Conservation (phyloP, 2,888 invertebrate genomes). For the Apodemia duryi region DNA sequence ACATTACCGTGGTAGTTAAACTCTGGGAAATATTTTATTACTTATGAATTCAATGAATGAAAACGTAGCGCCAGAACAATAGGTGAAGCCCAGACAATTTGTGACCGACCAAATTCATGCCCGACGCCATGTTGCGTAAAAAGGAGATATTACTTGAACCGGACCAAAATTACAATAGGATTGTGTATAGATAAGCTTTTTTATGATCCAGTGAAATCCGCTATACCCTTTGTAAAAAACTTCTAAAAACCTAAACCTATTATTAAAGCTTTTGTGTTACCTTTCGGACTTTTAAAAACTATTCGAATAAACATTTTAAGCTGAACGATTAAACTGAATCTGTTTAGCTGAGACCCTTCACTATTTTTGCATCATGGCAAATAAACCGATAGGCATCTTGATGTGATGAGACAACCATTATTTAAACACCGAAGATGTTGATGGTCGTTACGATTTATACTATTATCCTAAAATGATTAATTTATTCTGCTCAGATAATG, state of each 20-base stretch:
- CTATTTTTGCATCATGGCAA: no score
- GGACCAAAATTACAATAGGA: neutral
- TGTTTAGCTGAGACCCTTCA: no score
- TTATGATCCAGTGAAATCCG: conserved; percentile 3
- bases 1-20: neutral
- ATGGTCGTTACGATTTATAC: no score
- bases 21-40: neutral
- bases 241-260: neutral
- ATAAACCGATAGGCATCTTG: no score
- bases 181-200: conserved; percentile 6
- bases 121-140: neutral
- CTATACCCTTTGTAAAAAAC: neutral
- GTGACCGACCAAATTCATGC: neutral
- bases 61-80: neutral
- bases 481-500: no score
- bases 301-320: no score
- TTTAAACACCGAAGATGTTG: no score
- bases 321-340: no score
- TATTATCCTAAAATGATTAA: no score
- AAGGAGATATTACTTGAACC: neutral
- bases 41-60: neutral
- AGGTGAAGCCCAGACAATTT: conserved; percentile 1
- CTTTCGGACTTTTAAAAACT: neutral
- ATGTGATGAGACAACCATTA: no score
- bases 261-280: neutral